These are phyloP conservation scores for Podotricha telesiphe DNA, from an alignment of 2,888 invertebrate species.

Conservation along the genomic window DNA sequence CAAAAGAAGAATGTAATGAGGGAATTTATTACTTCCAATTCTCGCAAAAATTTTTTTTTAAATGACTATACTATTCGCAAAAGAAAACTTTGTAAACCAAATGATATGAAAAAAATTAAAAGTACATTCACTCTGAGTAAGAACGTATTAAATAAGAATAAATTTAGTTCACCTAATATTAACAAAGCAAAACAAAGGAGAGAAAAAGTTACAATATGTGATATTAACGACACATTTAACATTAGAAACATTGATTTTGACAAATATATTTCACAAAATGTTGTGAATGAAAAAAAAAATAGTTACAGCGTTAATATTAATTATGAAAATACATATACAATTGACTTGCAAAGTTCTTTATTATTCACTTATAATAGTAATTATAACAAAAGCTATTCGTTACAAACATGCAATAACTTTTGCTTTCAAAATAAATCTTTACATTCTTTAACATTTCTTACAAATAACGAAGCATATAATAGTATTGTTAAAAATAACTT, in stretches of 20 bases:
- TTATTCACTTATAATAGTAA: constrained; percentile 20
- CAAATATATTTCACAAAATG: neutral
- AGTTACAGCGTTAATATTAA: constrained; percentile 16
- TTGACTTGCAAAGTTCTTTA: constrained; percentile 20
- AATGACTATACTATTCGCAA: constrained; percentile 22
- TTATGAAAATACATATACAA: constrained; percentile 32
- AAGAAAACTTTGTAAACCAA: neutral
- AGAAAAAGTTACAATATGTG: neutral
- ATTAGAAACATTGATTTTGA: neutral
- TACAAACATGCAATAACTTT: constrained; percentile 15
- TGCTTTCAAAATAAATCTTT: neutral
- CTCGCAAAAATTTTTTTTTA: constrained; percentile 54
- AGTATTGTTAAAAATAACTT: neutral
- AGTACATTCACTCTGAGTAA: neutral
- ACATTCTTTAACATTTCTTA: neutral
- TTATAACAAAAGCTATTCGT: constrained; percentile 26
- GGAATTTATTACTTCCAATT: constrained; percentile 47
- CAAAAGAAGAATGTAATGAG: constrained; percentile 33
- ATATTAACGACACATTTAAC: neutral
- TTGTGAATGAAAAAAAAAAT: neutral
- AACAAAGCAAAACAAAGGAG: neutral
- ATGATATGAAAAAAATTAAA: constrained; percentile 3
- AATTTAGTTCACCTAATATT: neutral
- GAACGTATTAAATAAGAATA: neutral
- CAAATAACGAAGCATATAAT: neutral